These are phyloP conservation scores for Lasioglossum pauxillum DNA, from an alignment of 2,888 invertebrate species.

Conservation along the genomic window DNA sequence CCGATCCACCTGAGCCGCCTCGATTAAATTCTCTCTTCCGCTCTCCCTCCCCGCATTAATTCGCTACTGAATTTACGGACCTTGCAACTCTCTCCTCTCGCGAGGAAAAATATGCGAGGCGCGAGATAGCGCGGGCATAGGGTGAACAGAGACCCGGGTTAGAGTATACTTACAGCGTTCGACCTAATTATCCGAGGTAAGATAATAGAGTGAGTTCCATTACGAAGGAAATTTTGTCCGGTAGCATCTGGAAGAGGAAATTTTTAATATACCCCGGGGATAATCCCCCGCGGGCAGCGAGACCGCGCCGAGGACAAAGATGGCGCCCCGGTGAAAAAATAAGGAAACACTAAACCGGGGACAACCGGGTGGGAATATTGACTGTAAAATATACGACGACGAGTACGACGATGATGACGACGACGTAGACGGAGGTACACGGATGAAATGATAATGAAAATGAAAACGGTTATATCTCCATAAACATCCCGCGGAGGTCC, in stretches of 20 bases:
- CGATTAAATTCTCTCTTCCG: constrained; percentile 21
- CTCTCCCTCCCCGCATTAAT: constrained; percentile 27
- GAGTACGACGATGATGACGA: background rate
- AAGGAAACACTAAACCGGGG: constrained; percentile 27
- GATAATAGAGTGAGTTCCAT: constrained; percentile 62
- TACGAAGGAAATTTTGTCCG: constrained; percentile 54
- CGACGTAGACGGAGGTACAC: background rate
- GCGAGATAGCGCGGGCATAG: background rate
- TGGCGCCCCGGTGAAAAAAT: constrained; percentile 26
- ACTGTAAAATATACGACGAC: background rate
- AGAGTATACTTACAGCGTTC: constrained; percentile 39
- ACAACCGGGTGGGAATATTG: constrained; percentile 3
- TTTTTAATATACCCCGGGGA: constrained; percentile 53
- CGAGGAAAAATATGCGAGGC: background rate
- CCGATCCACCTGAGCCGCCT: constrained; percentile 23
- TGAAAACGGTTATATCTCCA: constrained; percentile 32
- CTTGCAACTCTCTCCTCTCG: constrained; percentile 2
- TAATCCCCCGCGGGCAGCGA: constrained; percentile 27
- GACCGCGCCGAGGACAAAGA: constrained; percentile 16
- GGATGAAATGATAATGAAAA: constrained; percentile 38
- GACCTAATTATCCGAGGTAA: constrained; percentile 60
- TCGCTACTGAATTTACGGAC: constrained; percentile 50
- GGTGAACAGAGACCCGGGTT: background rate
- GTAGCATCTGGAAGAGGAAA: constrained; percentile 49
- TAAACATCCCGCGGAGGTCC: constrained; percentile 20